Percentiles rank a stretch among this genome's conserved stretches.
Evolutionary conservation across 2,113 vertebrate genomes (phyloP).

Genomic region (Mormyrus lacerda): DNA sequence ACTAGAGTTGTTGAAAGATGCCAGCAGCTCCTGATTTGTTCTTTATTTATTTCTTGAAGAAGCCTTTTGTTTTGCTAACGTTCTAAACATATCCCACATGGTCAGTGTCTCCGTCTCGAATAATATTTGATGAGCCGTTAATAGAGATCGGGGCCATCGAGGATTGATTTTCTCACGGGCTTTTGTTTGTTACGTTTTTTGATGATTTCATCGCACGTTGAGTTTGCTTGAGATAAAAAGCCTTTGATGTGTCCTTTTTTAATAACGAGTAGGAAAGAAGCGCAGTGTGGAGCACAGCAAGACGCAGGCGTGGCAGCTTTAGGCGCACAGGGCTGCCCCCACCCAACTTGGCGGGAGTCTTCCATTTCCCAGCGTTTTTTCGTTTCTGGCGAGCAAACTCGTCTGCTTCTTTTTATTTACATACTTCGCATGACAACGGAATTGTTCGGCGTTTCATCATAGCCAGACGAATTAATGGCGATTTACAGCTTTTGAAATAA

Average conservation of each 20-base stretch:
- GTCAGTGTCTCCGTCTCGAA: neutral
- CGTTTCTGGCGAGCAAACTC: slow-evolving; percentile 44
- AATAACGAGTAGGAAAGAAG: neutral
- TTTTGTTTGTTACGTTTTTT: neutral
- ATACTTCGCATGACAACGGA: slow-evolving; percentile 29
- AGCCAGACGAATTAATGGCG: slow-evolving; percentile 37
- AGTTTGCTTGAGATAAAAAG: neutral
- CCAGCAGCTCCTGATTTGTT: neutral
- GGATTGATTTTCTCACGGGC: neutral
- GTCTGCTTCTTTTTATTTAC: slow-evolving; percentile 54
- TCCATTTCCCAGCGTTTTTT: slow-evolving; percentile 45
- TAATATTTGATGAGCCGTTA: neutral
- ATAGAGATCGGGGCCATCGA: neutral
- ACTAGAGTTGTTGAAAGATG: neutral
- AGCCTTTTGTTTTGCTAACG: neutral
- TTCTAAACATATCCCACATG: neutral
- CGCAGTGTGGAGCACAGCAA: neutral
- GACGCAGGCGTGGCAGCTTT: neutral
- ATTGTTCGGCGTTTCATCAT: slow-evolving; percentile 25
- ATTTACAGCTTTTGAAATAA: slow-evolving; percentile 39
- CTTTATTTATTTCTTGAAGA: neutral
- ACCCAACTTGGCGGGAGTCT: slow-evolving; percentile 38
- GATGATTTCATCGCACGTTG: neutral
- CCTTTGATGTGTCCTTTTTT: neutral
- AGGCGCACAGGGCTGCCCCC: slow-evolving; percentile 14